Evolutionary conservation across 1,140 invertebrate species (phyloP).

Genomic region (Archivesica marissinica): DNA sequence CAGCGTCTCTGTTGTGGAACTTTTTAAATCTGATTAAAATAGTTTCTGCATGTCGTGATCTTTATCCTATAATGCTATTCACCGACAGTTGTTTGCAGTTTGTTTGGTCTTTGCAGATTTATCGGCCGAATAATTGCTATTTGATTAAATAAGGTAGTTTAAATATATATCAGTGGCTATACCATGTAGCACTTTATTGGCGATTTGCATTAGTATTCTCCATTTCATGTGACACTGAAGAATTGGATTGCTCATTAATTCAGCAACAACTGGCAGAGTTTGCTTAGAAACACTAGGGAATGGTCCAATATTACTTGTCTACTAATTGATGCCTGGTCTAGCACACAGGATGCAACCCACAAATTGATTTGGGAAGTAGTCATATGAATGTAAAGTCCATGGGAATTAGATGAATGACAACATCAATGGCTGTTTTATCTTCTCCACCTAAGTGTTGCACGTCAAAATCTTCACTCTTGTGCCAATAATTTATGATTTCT

Average conservation of each 20-base stretch:
- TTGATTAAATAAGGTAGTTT: neutral
- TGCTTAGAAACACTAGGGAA: neutral
- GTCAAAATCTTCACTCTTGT: too few relatives aligned
- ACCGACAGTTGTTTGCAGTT: neutral
- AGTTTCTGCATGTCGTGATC: neutral
- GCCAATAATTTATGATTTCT: too few relatives aligned
- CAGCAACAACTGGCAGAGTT: neutral
- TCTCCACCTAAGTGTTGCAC: too few relatives aligned
- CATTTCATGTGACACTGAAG: neutral
- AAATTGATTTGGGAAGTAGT: neutral
- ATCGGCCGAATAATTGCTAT: neutral
- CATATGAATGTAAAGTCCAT: neutral
- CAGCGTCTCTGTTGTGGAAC: neutral
- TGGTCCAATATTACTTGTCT: neutral
- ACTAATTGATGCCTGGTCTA: neutral
- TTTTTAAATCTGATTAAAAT: neutral
- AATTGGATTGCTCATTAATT: slow-evolving; percentile 27
- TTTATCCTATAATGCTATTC: neutral
- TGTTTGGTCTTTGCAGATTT: too few relatives aligned
- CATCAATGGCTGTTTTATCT: too few relatives aligned
- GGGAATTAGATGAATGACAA: neutral
- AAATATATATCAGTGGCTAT: neutral
- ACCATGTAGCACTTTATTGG: neutral
- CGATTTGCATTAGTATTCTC: neutral
- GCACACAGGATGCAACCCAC: neutral